Conservation (phyloP, 1,140 invertebrate species). For the Triops cancriformis region DNA sequence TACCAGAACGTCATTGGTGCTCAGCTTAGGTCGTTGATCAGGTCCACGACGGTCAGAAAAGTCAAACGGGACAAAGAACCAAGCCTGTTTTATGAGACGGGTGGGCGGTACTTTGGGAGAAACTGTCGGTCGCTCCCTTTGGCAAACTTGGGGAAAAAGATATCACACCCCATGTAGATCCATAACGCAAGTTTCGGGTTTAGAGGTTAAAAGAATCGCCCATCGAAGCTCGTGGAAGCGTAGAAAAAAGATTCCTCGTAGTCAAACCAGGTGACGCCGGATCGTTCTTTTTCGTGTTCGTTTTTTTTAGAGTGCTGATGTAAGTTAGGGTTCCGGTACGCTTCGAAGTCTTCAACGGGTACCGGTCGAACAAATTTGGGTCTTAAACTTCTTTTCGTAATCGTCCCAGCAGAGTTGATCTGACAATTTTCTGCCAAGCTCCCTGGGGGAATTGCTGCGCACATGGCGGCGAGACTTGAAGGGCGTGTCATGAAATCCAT, state of each 20-base stretch:
- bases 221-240: neutral
- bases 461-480: no score
- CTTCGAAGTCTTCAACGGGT: no score
- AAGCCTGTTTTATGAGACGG: slow-evolving; percentile 7
- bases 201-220: neutral
- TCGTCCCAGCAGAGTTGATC: no score
- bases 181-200: neutral
- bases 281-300: no score
- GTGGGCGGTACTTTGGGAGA: neutral
- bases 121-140: neutral
- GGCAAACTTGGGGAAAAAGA: neutral
- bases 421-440: no score
- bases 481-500: no score
- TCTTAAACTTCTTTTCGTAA: no score
- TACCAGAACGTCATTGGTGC: neutral
- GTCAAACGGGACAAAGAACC: slow-evolving; percentile 5
- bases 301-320: no score
- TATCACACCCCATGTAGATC: neutral
- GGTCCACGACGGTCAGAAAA: slow-evolving; percentile 4
- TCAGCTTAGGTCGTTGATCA: slow-evolving; percentile 3
- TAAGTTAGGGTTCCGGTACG: no score
- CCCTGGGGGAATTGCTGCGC: no score
- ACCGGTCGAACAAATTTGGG: no score
- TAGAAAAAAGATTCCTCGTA: neutral
- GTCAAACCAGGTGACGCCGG: neutral